Conservation (phyloP, 2,113 vertebrate genomes). For the Eublepharis macularius region DNA sequence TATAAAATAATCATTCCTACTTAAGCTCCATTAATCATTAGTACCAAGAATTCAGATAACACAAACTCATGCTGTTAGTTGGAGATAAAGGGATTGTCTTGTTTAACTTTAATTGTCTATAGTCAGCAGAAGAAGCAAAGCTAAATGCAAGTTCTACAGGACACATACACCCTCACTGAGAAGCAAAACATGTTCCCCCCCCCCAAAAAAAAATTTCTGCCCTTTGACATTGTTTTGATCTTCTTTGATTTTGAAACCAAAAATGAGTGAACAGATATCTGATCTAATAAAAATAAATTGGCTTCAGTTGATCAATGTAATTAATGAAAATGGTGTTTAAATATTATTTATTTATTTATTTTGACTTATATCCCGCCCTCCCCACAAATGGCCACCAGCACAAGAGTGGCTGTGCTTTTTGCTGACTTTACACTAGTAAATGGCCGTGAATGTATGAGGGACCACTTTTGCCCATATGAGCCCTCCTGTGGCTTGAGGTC, state of each 20-base stretch:
- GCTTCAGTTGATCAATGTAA: neutral
- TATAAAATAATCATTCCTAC: neutral
- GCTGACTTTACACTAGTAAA: too few relatives aligned
- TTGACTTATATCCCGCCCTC: too few relatives aligned
- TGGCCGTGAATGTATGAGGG: too few relatives aligned
- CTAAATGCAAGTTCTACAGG: neutral
- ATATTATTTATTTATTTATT: too few relatives aligned
- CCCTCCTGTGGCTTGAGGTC: too few relatives aligned
- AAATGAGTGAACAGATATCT: neutral
- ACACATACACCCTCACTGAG: neutral
- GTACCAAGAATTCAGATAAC: neutral
- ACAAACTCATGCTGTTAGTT: neutral
- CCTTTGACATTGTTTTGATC: neutral
- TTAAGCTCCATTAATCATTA: constrained; percentile 27
- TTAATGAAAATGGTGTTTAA: too few relatives aligned
- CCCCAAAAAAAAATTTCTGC: neutral
- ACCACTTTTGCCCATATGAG: too few relatives aligned
- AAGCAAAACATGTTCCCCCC: neutral
- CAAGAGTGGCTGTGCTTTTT: too few relatives aligned
- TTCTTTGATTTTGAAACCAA: neutral
- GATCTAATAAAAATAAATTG: neutral
- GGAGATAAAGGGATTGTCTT: neutral
- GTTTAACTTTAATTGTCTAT: neutral
- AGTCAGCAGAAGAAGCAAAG: neutral
- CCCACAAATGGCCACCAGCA: too few relatives aligned